A percentile compares a stretch with the other conserved stretches of the same genome.
Conservation (phyloP, 2,797 vertebrate species). For the Mormyrops boulengeri region DNA sequence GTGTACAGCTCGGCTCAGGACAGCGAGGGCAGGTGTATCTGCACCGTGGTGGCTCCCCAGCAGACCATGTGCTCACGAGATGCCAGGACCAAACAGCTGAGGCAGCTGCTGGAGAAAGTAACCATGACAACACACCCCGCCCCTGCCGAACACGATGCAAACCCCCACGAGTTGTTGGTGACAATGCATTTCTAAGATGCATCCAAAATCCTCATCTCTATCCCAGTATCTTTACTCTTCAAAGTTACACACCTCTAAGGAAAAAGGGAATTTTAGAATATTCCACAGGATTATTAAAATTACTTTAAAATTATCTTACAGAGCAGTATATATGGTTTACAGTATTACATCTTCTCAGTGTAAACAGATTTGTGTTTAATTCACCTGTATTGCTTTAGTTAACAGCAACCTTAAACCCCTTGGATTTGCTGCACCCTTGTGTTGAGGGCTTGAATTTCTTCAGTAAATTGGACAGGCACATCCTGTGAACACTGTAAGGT, state of each 20-base stretch:
- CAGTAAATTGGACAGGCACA: neutral
- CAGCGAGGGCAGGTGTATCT: constrained; percentile 92
- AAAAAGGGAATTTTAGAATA: neutral
- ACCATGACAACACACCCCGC: constrained; percentile 13
- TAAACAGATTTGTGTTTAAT: neutral
- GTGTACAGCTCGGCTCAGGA: constrained; percentile 97
- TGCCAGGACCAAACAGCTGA: constrained; percentile 85
- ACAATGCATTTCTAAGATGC: neutral
- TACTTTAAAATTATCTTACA: neutral
- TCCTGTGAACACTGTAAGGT: neutral
- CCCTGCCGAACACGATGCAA: neutral
- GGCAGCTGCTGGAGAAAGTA: constrained; percentile 93
- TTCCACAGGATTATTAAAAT: neutral
- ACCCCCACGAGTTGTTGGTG: neutral
- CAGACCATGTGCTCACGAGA: constrained; percentile 90
- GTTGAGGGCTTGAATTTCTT: neutral
- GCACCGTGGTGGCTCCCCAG: constrained; percentile 92
- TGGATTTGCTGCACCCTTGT: neutral
- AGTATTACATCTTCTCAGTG: neutral
- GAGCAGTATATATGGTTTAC: neutral
- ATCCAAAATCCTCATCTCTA: neutral
- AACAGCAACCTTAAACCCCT: neutral
- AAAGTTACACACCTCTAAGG: neutral
- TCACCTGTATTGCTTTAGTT: neutral
- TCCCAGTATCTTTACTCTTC: neutral